phyloP scores from a whole-genome alignment of 2,797 vertebrate genomes.

The Malacoraja senta region DNA sequence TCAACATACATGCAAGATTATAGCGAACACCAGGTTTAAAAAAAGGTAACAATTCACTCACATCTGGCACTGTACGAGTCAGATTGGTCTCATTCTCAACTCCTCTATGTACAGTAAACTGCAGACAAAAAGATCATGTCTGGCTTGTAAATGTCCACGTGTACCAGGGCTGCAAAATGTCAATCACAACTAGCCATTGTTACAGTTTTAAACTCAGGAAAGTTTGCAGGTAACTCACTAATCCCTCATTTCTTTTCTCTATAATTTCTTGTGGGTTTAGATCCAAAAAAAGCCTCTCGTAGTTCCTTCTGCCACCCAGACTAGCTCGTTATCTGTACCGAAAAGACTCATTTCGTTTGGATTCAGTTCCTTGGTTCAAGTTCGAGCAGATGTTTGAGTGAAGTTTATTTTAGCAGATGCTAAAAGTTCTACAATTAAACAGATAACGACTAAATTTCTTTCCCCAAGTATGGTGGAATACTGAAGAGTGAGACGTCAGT shows the following conservation, averaged over 20 bases:
- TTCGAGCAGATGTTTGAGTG: slow-evolving; percentile 29
- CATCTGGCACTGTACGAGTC: slow-evolving; percentile 25
- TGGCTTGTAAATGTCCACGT: slow-evolving; percentile 23
- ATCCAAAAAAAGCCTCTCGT: not conserved
- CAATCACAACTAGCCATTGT: slow-evolving; percentile 11
- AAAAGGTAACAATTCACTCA: slow-evolving; percentile 33
- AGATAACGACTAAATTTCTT: not conserved
- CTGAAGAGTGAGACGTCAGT: not conserved
- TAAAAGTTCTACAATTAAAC: not conserved
- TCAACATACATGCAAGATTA: slow-evolving; percentile 11
- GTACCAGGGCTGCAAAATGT: slow-evolving; percentile 21
- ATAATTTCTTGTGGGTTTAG: not conserved
- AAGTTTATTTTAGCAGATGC: not conserved
- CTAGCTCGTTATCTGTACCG: not conserved
- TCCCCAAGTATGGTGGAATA: not conserved
- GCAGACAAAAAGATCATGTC: slow-evolving; percentile 18
- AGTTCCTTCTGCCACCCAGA: slow-evolving; percentile 9
- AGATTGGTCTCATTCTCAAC: slow-evolving; percentile 25
- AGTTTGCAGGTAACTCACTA: slow-evolving; percentile 19
- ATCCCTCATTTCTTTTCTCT: not conserved
- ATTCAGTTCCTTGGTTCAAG: slow-evolving; percentile 15
- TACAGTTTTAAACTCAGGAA: not conserved
- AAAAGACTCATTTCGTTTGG: not conserved
- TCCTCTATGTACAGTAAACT: slow-evolving; percentile 14
- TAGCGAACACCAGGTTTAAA: slow-evolving; percentile 3